phyloP scores from a whole-genome alignment of 2,113 vertebrate species.

The Trichomycterus rosablanca region DNA sequence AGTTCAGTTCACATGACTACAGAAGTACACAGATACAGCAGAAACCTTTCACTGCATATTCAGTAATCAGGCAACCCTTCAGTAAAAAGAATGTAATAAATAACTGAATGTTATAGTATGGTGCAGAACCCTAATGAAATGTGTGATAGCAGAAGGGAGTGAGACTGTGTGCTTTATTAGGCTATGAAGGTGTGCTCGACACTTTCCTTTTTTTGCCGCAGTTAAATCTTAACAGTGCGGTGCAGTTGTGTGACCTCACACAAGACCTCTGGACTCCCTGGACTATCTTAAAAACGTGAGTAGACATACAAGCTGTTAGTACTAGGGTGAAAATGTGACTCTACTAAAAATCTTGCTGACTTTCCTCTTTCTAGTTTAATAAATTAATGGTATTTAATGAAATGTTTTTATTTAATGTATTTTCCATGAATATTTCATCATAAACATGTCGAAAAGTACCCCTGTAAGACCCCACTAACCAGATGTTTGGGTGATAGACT shows the following conservation, averaged over 20 bases:
- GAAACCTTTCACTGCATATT: neutral
- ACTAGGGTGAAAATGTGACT: too few species aligned
- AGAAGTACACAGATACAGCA: neutral
- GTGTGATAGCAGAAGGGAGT: neutral
- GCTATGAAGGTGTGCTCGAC: neutral
- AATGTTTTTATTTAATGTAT: too few species aligned
- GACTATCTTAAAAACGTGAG: slow-evolving; percentile 15
- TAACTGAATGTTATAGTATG: too few species aligned
- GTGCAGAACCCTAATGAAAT: too few species aligned
- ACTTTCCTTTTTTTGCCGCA: neutral
- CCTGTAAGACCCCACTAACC: too few species aligned
- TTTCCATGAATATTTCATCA: too few species aligned
- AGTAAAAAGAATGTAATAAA: neutral
- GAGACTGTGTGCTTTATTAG: neutral
- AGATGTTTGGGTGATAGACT: too few species aligned
- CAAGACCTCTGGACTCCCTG: slow-evolving; percentile 12
- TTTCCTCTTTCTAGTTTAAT: too few species aligned
- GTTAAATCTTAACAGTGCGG: neutral
- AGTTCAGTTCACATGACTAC: neutral
- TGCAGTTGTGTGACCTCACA: slow-evolving; percentile 2
- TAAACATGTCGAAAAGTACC: too few species aligned
- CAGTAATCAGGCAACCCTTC: neutral
- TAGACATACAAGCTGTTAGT: neutral
- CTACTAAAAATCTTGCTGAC: too few species aligned
- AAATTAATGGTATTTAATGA: too few species aligned